A percentile compares a stretch with the other conserved stretches of the same genome.
Evolutionary conservation across 1,140 invertebrate genomes (phyloP).

Genomic region (Pygmarrhopalites habei): DNA sequence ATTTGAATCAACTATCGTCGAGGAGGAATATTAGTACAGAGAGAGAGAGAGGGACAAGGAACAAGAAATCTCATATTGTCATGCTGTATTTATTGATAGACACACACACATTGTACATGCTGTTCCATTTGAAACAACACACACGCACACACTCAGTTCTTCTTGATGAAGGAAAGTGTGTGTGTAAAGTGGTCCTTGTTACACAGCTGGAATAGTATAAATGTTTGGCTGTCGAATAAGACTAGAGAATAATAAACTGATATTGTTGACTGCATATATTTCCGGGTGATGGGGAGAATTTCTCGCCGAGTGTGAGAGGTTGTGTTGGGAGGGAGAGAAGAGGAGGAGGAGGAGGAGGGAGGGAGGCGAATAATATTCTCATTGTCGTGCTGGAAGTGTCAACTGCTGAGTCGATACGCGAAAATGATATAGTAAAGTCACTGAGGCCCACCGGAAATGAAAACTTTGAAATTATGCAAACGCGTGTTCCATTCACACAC

Average conservation of each 20-base stretch:
- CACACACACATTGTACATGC: too few species aligned
- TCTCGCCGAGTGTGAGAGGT: too few species aligned
- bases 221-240: slow-evolving; percentile 1
- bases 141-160: too few species aligned
- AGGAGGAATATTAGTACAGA: too few species aligned
- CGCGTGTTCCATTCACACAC: slow-evolving; percentile 26
- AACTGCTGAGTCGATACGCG: neutral
- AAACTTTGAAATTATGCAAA: slow-evolving; percentile 38
- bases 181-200: neutral
- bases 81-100: too few species aligned
- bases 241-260: neutral
- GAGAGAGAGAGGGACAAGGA: too few species aligned
- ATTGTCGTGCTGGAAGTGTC: neutral
- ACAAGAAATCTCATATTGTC: too few species aligned
- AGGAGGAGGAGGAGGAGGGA: too few species aligned
- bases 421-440: slow-evolving; percentile 7
- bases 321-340: too few species aligned
- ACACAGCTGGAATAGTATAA: neutral
- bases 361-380: neutral
- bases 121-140: too few species aligned
- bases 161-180: neutral
- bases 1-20: too few species aligned
- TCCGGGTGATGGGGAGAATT: slow-evolving; percentile 9
- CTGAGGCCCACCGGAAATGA: slow-evolving; percentile 33
- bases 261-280: slow-evolving; percentile 1